Evolutionary conservation across 2,888 invertebrate genomes (phyloP).

Genomic region (Lumbricus terrestris): DNA sequence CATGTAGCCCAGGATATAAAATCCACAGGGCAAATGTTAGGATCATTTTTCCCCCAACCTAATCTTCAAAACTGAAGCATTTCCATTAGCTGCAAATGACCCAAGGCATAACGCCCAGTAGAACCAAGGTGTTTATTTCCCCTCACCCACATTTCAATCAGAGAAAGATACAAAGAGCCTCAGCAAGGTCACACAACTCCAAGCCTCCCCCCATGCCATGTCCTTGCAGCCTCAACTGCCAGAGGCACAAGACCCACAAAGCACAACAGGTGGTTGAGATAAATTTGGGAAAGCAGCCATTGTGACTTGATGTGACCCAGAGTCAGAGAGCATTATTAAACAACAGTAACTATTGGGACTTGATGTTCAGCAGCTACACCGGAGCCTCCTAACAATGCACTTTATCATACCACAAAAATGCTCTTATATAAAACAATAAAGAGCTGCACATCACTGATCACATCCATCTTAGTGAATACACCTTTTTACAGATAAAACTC

Average conservation of each 20-base stretch:
- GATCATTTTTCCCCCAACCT: neutral
- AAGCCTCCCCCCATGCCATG: neutral
- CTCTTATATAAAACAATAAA: neutral
- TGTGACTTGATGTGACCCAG: neutral
- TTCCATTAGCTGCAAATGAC: neutral
- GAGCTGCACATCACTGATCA: neutral
- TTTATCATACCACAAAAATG: neutral
- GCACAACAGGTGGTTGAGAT: neutral
- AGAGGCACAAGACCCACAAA: neutral
- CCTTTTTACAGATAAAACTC: too few species aligned
- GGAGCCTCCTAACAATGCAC: neutral
- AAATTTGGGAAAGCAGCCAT: neutral
- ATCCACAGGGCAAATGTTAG: neutral
- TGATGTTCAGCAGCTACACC: neutral
- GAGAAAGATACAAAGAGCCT: neutral
- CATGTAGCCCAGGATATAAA: neutral
- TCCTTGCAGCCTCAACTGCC: neutral
- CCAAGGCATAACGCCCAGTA: neutral
- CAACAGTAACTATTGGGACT: neutral
- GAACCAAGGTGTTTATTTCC: neutral
- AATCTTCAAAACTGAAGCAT: neutral
- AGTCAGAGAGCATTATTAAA: neutral
- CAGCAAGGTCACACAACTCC: neutral
- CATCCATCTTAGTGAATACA: neutral
- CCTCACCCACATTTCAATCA: neutral